phyloP scores from a whole-genome alignment of 2,797 vertebrate genomes.

The Girardinus metallicus region DNA sequence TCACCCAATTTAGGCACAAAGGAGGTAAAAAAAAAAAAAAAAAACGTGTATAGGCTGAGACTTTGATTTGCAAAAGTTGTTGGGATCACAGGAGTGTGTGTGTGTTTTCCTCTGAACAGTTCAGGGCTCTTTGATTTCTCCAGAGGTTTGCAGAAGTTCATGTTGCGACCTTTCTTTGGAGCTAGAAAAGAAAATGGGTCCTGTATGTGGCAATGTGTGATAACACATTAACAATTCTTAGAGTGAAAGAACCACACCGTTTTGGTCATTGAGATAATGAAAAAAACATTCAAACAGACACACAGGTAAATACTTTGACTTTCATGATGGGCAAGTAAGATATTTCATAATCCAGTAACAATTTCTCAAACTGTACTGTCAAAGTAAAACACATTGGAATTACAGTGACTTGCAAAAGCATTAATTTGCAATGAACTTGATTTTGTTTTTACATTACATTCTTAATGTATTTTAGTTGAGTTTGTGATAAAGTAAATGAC shows the following conservation, averaged over 20 bases:
- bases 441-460: background rate
- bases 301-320: slow-evolving; percentile 2
- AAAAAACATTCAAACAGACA: slow-evolving; percentile 4
- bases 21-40: slow-evolving; percentile 35
- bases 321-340: slow-evolving; percentile 4
- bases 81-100: slow-evolving; percentile 69
- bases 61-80: slow-evolving; percentile 76
- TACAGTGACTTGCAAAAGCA: background rate
- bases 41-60: slow-evolving; percentile 54
- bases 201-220: slow-evolving; percentile 13
- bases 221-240: slow-evolving; percentile 30
- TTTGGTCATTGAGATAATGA: slow-evolving; percentile 10
- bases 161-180: slow-evolving; percentile 69
- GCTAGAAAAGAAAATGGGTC: slow-evolving; percentile 47
- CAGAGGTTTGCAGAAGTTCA: slow-evolving; percentile 73
- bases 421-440: slow-evolving; percentile 19
- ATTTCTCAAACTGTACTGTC: slow-evolving; percentile 27
- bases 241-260: slow-evolving; percentile 22
- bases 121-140: slow-evolving; percentile 81
- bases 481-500: background rate
- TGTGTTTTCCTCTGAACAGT: slow-evolving; percentile 73
- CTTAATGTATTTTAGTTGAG: background rate
- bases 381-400: slow-evolving; percentile 32
- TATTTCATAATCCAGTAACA: slow-evolving; percentile 11
- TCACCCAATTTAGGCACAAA: slow-evolving; percentile 60